These are phyloP conservation scores for Speoplatyrhinus poulsoni DNA, from an alignment of 2,113 vertebrate species.

Conservation along the genomic window DNA sequence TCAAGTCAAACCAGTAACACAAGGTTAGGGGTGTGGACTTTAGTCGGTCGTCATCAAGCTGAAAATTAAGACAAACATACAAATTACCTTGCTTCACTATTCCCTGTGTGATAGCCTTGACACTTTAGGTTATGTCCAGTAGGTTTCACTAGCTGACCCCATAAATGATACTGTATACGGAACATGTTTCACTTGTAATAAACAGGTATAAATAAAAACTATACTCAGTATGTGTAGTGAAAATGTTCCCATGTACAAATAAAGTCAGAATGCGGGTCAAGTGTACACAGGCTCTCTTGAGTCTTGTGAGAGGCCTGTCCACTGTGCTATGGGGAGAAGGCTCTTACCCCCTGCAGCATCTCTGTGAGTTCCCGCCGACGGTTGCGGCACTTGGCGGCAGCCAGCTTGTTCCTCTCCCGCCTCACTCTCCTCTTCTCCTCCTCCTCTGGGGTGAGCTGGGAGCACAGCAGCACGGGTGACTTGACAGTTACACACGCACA, in stretches of 20 bases:
- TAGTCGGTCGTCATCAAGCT: conserved; percentile 30
- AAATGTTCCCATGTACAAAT: too few relatives aligned
- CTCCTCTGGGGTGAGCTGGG: conserved; percentile 95
- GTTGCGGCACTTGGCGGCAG: conserved; percentile 97
- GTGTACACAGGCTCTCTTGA: too few relatives aligned
- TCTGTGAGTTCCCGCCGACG: conserved; percentile 95
- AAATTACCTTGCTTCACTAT: neutral
- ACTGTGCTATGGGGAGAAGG: too few relatives aligned
- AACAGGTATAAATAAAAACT: too few relatives aligned
- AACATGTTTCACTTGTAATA: too few relatives aligned
- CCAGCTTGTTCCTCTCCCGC: conserved; percentile 97
- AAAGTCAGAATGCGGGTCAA: neutral
- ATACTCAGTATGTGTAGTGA: too few relatives aligned
- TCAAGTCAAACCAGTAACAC: conserved; percentile 54
- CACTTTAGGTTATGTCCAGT: too few relatives aligned
- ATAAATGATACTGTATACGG: too few relatives aligned
- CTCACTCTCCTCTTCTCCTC: conserved; percentile 96
- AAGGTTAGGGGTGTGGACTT: conserved; percentile 57
- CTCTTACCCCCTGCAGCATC: conserved; percentile 94
- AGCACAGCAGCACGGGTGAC: conserved; percentile 30
- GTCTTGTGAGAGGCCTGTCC: too few relatives aligned
- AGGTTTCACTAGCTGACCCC: too few relatives aligned
- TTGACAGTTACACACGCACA: conserved; percentile 10
- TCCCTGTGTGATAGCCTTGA: neutral
- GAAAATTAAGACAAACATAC: conserved; percentile 28